Percentiles rank a stretch among this genome's conserved stretches.
phyloP scores from a whole-genome alignment of 2,113 vertebrate genomes.

The Malaclemys terrapin region DNA sequence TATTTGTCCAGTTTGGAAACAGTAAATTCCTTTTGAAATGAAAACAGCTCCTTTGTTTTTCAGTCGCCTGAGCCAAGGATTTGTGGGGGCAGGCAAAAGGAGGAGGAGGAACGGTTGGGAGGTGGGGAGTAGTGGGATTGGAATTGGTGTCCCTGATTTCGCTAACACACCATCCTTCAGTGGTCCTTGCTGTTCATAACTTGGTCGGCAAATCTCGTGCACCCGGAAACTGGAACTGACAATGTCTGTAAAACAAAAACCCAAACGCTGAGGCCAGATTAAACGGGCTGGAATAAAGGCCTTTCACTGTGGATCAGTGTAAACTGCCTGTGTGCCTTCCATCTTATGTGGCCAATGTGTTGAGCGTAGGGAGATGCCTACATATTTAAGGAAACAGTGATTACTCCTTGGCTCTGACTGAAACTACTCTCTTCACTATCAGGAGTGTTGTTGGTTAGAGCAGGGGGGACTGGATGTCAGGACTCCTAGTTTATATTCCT shows the following conservation, averaged over 20 bases:
- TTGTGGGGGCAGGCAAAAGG: conserved; percentile 51
- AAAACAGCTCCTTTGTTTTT: conserved; percentile 76
- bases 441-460: not conserved
- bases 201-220: not conserved
- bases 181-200: not conserved
- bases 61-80: conserved; percentile 63
- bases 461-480: not conserved
- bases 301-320: not conserved
- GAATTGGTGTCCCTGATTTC: conserved; percentile 7
- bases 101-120: conserved; percentile 27
- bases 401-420: not conserved
- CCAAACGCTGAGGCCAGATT: conserved; percentile 24
- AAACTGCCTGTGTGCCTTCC: not conserved
- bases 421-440: not conserved
- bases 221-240: not conserved
- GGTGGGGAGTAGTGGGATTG: conserved; percentile 6
- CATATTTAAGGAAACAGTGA: not conserved
- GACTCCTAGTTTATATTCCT: not conserved
- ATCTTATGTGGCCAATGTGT: not conserved
- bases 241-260: not conserved
- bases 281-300: conserved; percentile 38
- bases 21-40: conserved; percentile 77
- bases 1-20: conserved; percentile 78
- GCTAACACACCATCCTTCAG: not conserved
- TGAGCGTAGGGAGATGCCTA: not conserved